Evolutionary conservation across 2,113 vertebrate genomes (phyloP), one percentile per base, ranked within the genome.

Genomic region (Malurus cyaneus): DNA sequence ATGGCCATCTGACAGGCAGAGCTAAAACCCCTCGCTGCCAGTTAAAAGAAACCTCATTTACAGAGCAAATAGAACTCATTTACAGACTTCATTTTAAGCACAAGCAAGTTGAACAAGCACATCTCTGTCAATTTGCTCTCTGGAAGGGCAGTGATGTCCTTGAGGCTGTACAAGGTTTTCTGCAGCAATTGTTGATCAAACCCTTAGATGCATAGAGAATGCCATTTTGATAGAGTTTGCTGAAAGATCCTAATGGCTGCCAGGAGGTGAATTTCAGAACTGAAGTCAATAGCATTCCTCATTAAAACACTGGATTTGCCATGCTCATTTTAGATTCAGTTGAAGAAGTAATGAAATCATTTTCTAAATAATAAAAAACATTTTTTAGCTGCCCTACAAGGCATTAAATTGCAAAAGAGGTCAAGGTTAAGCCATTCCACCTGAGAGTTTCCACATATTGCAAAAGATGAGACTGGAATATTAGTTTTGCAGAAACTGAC

Each of bases 301-400:
- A 85, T 91, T 84, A 91, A 89, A 96, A 84, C 34, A 80, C 23
- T 71, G 36, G 15, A 78, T 92, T 88, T 81, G 44, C 46, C 9
- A 26, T 1, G 5, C 14, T 91, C 8, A 64, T 89, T 91, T 93
- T 41, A 89, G 59, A 76, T 87, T 62, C 67, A 85, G 59, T 42
- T 73, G 73, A 85, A 76, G 32, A 15, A 94, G 26, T 56, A 82
- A 54, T 39, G 65, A 91, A 94, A 87, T 52, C 11, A 61, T 10
- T 80, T 92, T 94, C 78, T 77, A 18, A 57, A 59, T 70, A 72
- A 87, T 34, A 81, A 60, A 92, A 88, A 88, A 23, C 8, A 82
- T 74, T 85, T 89, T 57, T 73, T 39, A 91, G 28, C 57, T 77
- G 39, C 70, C 70, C 87, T 9, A 2, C 28, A 79, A 87, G 28